A percentile compares a stretch with the other conserved stretches of the same genome.
phyloP scores from a whole-genome alignment of 2,797 vertebrate genomes.

The Leucoraja ocellata region DNA sequence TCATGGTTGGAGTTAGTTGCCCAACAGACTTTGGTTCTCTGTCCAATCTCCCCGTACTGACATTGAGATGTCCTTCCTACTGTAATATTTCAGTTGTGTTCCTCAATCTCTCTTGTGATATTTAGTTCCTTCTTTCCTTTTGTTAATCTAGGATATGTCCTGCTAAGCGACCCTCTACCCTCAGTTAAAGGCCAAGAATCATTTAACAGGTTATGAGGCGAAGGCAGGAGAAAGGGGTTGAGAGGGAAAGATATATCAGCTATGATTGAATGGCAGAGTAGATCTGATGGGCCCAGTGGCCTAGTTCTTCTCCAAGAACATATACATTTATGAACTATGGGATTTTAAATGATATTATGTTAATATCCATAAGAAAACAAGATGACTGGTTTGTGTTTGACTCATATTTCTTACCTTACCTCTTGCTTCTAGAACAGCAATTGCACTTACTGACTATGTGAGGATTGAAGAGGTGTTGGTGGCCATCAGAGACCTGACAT shows the following conservation, averaged over 20 bases:
- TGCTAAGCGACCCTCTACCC: background rate
- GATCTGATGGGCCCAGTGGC: no score
- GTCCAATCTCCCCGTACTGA: background rate
- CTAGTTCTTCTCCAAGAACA: no score
- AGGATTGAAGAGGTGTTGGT: constrained; percentile 58
- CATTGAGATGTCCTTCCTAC: background rate
- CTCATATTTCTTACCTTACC: background rate
- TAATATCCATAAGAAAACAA: background rate
- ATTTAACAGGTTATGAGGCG: no score
- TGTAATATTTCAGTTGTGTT: background rate
- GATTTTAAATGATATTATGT: no score
- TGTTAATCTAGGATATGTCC: background rate
- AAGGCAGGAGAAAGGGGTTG: no score
- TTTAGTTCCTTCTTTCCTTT: background rate
- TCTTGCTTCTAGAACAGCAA: constrained; percentile 58
- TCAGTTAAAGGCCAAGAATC: no score
- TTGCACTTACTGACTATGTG: constrained; percentile 68
- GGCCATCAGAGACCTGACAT: constrained; percentile 59
- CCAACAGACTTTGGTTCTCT: background rate
- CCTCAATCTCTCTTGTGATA: background rate
- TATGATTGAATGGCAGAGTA: no score
- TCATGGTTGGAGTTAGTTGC: background rate
- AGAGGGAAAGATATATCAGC: no score
- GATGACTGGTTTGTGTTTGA: background rate
- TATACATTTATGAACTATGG: no score